Evolutionary conservation across 2,888 invertebrate species (phyloP), one percentile per base, ranked within the genome.

Genomic region (Limnephilus rhombicus): DNA sequence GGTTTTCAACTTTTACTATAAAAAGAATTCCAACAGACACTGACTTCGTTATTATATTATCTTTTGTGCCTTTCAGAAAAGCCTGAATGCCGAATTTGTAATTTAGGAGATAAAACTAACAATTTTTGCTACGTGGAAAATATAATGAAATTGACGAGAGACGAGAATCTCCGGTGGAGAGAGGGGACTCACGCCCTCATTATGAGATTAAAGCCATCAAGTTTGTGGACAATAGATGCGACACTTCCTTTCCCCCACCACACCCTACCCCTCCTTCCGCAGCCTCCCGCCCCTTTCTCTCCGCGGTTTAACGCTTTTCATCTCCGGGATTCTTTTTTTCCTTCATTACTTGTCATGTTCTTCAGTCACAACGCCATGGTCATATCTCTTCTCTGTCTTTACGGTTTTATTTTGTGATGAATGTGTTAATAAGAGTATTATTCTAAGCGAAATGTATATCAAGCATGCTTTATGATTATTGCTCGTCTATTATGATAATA

Each of bases 121-220:
- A 68, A 68, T 68, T 68, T 68, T 68, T 68, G 68, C 68, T 68
- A 68, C 68, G 68, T 68, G 88, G 92, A 90, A 85, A 92, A 90
- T 85, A 90, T 92, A 92, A 92, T 92, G 87, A 86, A 92, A 92
- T 92, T 90, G 92, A 90, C 92, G 92, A 92, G 80, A 89, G 88
- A 82, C 37, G 68, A 68, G 68, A 68, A n/a, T n/a, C 68, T 68
- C 68, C 68, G 68, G 68, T 68, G 24, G 68, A n/a, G 49, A 45
- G 18, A 80, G 49, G 37, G 53, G 41, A 83, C 37, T 37, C 34
- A 80, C 80, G 83, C 88, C 92, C 91, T 92, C 92, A 92, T 92
- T 92, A 92, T 92, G 81, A 92, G 92, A 92, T 92, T 92, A 92
- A 92, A 92, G 91, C 90, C 92, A 92, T 91, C 91, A 92, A 82